Evolutionary conservation across 2,113 vertebrate species (phyloP), one percentile per base, ranked within the genome.

Genomic region (Malaclemys terrapin): DNA sequence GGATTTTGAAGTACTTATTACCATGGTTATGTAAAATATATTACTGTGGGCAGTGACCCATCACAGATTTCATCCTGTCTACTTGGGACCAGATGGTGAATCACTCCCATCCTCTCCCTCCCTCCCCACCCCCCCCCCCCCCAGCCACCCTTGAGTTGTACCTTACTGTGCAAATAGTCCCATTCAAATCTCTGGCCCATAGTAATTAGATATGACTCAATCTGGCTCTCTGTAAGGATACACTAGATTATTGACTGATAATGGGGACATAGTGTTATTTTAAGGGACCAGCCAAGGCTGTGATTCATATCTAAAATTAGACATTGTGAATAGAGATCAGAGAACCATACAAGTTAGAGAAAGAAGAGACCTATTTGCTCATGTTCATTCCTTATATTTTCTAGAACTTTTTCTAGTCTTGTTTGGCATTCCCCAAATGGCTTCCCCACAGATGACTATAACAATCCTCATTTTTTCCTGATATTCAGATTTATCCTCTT

Each of bases 51-150:
- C 65, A 69, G 31, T 75, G 19, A 52, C 4, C 3, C 4, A 4
- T 84, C 54, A 57, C 49, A 75, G 10, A 89, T 84, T 20, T 42
- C 6, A 69, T 42, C 22, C 35, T 14, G 35, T 69, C 31, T n/a
- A 17, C 35, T 65, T 65, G n/a, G 62, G 31, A 8, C 31, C 57
- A 59, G 25, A 59, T 59, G 25, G 25, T 59, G 57, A 27, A 59
- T 59, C 57, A 27, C 10, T 12, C 25, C 56, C 10, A 27, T 29
- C 11, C 57, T 5, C 1, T 5, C 25, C 5, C 2, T 5, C 11
- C 5, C 20, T 6, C 7, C 4, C n/a, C n/a, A n/a, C n/a, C 20
- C 56, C 25, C 4, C 1, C 56, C 49, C 42, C 4, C 10, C 50
- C 50, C 13, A 50, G 13, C 50, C 62, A 19, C 6, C 8, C 17